Base-by-base conservation (phyloP, 2,888 invertebrate genomes). In the Aphidius colemani region DNA sequence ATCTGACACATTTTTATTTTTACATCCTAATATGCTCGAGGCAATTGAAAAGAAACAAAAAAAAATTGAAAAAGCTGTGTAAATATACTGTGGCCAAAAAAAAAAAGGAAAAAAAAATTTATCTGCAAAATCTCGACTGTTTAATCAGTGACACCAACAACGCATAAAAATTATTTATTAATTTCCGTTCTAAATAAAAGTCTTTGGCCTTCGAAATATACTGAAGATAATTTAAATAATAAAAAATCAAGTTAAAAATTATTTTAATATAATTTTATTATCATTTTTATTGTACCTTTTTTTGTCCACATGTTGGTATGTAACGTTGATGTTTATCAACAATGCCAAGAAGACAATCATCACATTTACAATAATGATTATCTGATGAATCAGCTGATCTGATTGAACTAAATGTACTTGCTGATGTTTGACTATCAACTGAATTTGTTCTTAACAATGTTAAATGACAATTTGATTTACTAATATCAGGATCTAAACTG, bases 341-440 rank as follows among this genome's bases (percentile, higher is more conserved):
- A 70, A 93, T 93, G 6, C 92, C 93, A 70, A 93, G 85, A 67
- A 93, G 83, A 74, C 93, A 93, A 81, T 94, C 93, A 78, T 93
- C 93, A 79, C 93, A 94, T 67, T 89, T 86, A 81, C 93, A 93
- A 70, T 92, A 89, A 43, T 71, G 69, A 76, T 92, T 92, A 80
- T 90, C 89, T 49, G 82, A 79, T 7, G 92, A 91, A 64, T 89
- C 88, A 78, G 86, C 85, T 1, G 91, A 91, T 13, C 89, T 87
- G 63, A 88, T 85, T 62, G 91, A 90, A 61, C 81, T 81, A 53
- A 80, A 78, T 3, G 84, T 84, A 79, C 90, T 90, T 72, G 88
- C 88, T 69, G 90, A 90, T 18, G 73, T 80, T 53, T 83, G 83
- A 65, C 81, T 81, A 78, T 93, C 93, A 81, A 91, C 85, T 7